Evolutionary conservation across 2,888 invertebrate genomes (phyloP).

Genomic region (Mactromeris polynyma): DNA sequence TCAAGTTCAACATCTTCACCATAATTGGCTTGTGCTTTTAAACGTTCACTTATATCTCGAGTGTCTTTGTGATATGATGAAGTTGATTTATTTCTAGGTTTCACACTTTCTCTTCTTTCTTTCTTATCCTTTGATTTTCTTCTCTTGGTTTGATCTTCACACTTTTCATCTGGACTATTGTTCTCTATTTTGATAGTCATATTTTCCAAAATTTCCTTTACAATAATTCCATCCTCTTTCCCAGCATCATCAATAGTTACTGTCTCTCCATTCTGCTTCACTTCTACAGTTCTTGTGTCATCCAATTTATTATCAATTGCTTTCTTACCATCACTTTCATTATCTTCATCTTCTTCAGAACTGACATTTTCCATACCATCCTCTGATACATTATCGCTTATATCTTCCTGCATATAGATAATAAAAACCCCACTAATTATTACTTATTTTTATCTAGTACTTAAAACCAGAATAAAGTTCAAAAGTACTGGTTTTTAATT

Average conservation of each 20-base stretch:
- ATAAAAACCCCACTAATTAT: not conserved
- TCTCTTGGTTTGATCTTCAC: constrained; percentile 22
- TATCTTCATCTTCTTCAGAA: constrained; percentile 53
- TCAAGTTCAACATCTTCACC: constrained; percentile 87
- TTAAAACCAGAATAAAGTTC: no score
- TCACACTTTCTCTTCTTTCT: constrained; percentile 49
- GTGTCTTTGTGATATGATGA: constrained; percentile 45
- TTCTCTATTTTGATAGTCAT: constrained; percentile 63
- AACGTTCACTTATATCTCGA: constrained; percentile 70
- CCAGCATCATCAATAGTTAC: constrained; percentile 55
- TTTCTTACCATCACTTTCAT: constrained; percentile 48
- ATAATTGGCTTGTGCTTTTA: constrained; percentile 72
- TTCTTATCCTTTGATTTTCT: constrained; percentile 35
- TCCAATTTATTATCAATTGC: not conserved
- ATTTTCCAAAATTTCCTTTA: constrained; percentile 60
- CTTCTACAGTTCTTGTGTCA: constrained; percentile 45
- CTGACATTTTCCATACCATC: constrained; percentile 50
- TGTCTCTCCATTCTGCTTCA: constrained; percentile 55
- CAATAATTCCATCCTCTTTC: constrained; percentile 55
- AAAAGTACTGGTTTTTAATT: no score
- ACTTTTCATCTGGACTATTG: constrained; percentile 16
- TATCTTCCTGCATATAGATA: constrained; percentile 26
- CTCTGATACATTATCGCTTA: constrained; percentile 32
- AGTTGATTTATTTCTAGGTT: constrained; percentile 29
- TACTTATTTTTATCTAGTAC: not conserved